Conservation (phyloP, 2,888 invertebrate genomes). For the Danaus chrysippus region DNA sequence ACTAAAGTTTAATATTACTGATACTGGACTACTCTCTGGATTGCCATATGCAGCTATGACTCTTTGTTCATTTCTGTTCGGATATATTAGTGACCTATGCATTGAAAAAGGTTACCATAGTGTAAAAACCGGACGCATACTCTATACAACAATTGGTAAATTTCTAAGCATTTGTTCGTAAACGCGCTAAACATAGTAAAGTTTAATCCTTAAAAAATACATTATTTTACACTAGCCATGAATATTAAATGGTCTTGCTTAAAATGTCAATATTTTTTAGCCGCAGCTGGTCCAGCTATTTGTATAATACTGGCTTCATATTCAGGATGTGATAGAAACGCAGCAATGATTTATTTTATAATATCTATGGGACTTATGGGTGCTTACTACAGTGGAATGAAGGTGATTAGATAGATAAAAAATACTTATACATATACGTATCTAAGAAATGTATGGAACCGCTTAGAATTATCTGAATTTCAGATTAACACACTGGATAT, state of each 20-base stretch:
- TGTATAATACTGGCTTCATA: slow-evolving; percentile 54
- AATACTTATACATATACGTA: not conserved
- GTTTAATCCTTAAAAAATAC: too few relatives aligned
- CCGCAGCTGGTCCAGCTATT: slow-evolving; percentile 73
- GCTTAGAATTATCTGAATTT: slow-evolving; percentile 6
- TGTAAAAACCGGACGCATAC: slow-evolving; percentile 50
- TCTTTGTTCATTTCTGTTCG: slow-evolving; percentile 65
- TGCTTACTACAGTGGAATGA: slow-evolving; percentile 77
- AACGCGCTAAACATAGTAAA: not conserved
- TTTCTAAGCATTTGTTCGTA: not conserved
- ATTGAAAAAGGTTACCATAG: slow-evolving; percentile 42
- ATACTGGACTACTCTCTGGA: slow-evolving; percentile 74
- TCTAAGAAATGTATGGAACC: too few relatives aligned
- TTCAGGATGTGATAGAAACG: slow-evolving; percentile 63
- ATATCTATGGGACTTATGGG: slow-evolving; percentile 78
- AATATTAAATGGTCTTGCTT: not conserved
- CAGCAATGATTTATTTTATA: slow-evolving; percentile 66
- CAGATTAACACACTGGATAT: slow-evolving; percentile 40
- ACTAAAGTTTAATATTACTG: slow-evolving; percentile 70
- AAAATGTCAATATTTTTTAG: slow-evolving; percentile 42
- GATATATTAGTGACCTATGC: slow-evolving; percentile 66
- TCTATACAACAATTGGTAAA: slow-evolving; percentile 60
- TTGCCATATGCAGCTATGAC: slow-evolving; percentile 79
- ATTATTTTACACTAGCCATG: too few relatives aligned
- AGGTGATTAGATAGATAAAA: slow-evolving; percentile 53